phyloP scores from a whole-genome alignment of 2,888 invertebrate species.

The Seira musarum region DNA sequence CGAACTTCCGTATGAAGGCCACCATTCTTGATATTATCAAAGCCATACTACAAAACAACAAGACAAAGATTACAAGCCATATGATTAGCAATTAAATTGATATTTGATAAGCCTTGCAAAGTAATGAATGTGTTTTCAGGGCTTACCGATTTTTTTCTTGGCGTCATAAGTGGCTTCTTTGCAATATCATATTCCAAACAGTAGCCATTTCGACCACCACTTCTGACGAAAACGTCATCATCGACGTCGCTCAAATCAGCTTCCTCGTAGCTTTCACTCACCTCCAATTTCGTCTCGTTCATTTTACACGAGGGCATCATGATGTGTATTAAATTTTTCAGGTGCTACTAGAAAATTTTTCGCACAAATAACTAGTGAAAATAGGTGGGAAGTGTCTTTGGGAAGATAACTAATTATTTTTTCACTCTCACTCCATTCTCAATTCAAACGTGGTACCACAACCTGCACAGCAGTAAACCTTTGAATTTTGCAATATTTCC shows the following conservation, averaged over 20 bases:
- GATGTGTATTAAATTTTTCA: too few species aligned
- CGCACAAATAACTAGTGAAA: too few species aligned
- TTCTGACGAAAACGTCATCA: conserved; percentile 84
- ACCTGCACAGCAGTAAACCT: too few species aligned
- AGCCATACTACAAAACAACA: conserved; percentile 59
- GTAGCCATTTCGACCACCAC: conserved; percentile 78
- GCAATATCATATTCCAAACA: conserved; percentile 80
- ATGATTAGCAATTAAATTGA: too few species aligned
- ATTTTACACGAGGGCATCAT: conserved; percentile 67
- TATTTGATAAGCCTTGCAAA: too few species aligned
- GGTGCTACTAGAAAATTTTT: too few species aligned
- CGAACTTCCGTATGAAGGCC: conserved; percentile 74
- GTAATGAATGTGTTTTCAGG: not conserved
- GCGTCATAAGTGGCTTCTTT: conserved; percentile 83
- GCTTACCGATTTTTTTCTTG: conserved; percentile 75
- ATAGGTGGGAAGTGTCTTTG: too few species aligned
- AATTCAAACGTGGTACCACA: too few species aligned
- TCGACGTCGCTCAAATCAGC: conserved; percentile 81
- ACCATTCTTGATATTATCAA: conserved; percentile 68
- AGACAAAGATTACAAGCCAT: conserved; percentile 7
- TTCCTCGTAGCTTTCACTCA: conserved; percentile 78
- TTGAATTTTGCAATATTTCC: too few species aligned
- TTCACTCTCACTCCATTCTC: too few species aligned
- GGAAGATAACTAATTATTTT: too few species aligned
- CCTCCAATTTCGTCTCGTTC: conserved; percentile 76